phyloP scores from a whole-genome alignment of 1,140 invertebrate species.

The Brachionus rotundiformis region DNA sequence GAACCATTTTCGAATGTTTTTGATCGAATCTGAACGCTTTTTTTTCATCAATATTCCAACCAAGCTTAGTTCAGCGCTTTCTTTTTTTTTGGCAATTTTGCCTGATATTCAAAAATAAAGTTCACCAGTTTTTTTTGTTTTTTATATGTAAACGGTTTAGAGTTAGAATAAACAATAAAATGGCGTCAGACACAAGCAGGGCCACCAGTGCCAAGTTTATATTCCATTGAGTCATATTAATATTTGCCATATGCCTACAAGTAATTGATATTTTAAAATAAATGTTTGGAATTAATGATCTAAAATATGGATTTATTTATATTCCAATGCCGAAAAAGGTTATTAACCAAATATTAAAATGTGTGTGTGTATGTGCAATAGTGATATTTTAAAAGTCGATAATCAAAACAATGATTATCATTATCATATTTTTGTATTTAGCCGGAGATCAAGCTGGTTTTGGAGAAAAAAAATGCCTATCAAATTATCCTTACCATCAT shows the following conservation, averaged over 20 bases:
- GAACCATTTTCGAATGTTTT: not conserved
- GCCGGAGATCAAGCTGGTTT: not conserved
- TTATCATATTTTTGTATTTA: conserved; percentile 37
- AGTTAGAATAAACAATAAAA: conserved; percentile 16
- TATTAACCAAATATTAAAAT: conserved; percentile 29
- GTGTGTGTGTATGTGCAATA: not conserved
- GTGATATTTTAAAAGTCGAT: not conserved
- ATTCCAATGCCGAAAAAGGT: not conserved
- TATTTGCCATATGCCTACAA: not conserved
- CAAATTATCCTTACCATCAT: conserved; percentile 35
- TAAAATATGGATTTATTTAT: conserved; percentile 28
- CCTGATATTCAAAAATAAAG: not conserved
- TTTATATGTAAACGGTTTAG: not conserved
- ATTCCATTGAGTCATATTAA: conserved; percentile 7
- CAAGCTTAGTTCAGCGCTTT: not conserved
- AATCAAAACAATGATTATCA: conserved; percentile 12
- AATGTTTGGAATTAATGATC: conserved; percentile 30
- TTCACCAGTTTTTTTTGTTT: conserved; percentile 3
- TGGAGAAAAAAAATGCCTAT: conserved; percentile 7
- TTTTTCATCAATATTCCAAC: not conserved
- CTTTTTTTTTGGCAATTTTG: not conserved
- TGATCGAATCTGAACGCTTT: not conserved
- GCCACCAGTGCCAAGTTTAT: not conserved
- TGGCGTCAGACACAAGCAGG: conserved; percentile 8
- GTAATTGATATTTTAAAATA: conserved; percentile 46